Evolutionary conservation across 2,888 invertebrate genomes (phyloP).

Genomic region (Drosophila robusta): DNA sequence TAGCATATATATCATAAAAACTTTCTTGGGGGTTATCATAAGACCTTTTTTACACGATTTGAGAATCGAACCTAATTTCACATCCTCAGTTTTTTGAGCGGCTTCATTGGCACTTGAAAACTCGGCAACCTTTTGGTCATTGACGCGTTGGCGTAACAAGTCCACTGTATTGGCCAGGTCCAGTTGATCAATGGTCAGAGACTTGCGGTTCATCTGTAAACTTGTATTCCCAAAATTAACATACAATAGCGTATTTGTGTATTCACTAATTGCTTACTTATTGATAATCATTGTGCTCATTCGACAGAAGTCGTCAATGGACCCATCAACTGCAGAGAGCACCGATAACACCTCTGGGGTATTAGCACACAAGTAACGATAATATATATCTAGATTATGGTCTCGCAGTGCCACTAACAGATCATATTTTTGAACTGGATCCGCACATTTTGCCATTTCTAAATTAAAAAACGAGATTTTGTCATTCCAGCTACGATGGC

Average conservation of each 20-base stretch:
- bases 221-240: neutral
- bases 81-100: neutral
- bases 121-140: neutral
- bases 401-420: slow-evolving; percentile 22
- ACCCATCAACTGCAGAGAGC: slow-evolving; percentile 8
- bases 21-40: too few species aligned
- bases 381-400: slow-evolving; percentile 23
- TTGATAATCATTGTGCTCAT: neutral
- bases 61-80: neutral
- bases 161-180: slow-evolving; percentile 6
- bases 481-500: neutral
- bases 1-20: too few species aligned
- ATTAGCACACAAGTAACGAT: slow-evolving; percentile 30
- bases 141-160: neutral
- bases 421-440: slow-evolving; percentile 31
- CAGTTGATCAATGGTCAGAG: neutral
- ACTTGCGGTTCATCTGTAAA: neutral
- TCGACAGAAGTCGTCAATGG: neutral
- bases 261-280: slow-evolving; percentile 9
- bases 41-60: too few species aligned
- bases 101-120: neutral
- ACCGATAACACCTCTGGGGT: slow-evolving; percentile 20
- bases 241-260: neutral
- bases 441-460: neutral
- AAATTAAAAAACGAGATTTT: slow-evolving; percentile 12